Base-by-base conservation (phyloP, 2,888 invertebrate genomes). In the Rambutsinella grinnellia region DNA sequence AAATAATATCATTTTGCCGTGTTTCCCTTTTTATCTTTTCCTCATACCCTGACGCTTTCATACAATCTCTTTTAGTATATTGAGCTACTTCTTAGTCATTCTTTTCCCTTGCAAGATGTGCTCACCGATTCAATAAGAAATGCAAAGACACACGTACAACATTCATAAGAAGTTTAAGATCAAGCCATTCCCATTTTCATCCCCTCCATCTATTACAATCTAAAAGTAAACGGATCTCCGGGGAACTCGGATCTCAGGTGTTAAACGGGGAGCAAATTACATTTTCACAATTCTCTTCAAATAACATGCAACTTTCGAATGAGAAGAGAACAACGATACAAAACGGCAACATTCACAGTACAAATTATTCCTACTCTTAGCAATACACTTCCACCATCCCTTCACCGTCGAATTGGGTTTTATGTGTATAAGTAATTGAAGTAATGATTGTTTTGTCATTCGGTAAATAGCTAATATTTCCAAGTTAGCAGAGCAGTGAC, bases 181-280 rank as follows among this genome's bases (percentile, higher is more conserved):
- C 80, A 80, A 78, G 80, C 66, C 67, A 77, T 78, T 75, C 57
- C 75, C 72, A 66, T 80, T 75, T 76, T 63, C 65, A 74, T 72
- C 78, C 77, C 72, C 78, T 75, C 69, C 68, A 71, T 75, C 72
- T 28, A 75, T 67, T 76, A 65, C 69, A 76, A 72, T 71, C 78
- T 76, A 67, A 80, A 76, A 76, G 70, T 79, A 81, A 81, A 79
- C 71, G 67, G 70, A 77, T 71, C 80, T 70, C 79, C 54, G 63
- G 78, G 79, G 79, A 76, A 71, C 69, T 44, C 27, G 51, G 82
- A 82, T 80, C 82, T 80, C 82, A 82, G 82, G 82, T 82, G 82
- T 79, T 82, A 80, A 82, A 79, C 80, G 71, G 65, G 71, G 69
- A 82, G 76, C 82, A 82, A 82, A 82, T 82, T 82, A 82, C 82